Evolutionary conservation across 2,888 invertebrate genomes (phyloP).

Genomic region (Drosophila kanekoi): DNA sequence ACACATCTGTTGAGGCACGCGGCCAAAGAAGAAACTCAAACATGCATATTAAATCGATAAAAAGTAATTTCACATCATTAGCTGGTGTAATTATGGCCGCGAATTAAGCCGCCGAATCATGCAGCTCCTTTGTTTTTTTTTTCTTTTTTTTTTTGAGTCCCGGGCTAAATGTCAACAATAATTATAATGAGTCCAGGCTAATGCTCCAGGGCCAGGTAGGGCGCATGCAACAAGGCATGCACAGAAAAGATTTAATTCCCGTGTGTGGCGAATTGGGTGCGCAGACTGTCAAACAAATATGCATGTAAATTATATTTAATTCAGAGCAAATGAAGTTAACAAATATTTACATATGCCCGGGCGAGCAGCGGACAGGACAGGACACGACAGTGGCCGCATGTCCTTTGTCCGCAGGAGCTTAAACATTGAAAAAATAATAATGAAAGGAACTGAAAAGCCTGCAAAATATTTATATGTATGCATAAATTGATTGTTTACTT

Average conservation of each 20-base stretch:
- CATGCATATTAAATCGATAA: slow-evolving; percentile 54
- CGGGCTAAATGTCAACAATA: slow-evolving; percentile 72
- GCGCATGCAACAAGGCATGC: slow-evolving; percentile 62
- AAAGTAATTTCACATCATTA: slow-evolving; percentile 71
- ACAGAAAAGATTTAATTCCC: slow-evolving; percentile 26
- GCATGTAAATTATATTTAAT: slow-evolving; percentile 81
- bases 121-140: slow-evolving; percentile 3
- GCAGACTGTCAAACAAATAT: slow-evolving; percentile 66
- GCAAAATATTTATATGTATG: slow-evolving; percentile 62
- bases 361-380: slow-evolving; percentile 9
- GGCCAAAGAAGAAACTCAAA: slow-evolving; percentile 12
- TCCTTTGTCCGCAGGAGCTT: slow-evolving; percentile 34
- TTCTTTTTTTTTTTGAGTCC: slow-evolving; percentile 21
- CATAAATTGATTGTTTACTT: slow-evolving; percentile 79
- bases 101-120: slow-evolving; percentile 45
- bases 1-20: slow-evolving; percentile 13
- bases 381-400: slow-evolving; percentile 5
- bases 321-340: slow-evolving; percentile 81
- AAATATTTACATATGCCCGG: slow-evolving; percentile 72
- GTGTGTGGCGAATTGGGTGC: slow-evolving; percentile 32
- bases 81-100: slow-evolving; percentile 65
- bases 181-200: slow-evolving; percentile 65
- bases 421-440: slow-evolving; percentile 44
- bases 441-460: slow-evolving; percentile 24
- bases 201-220: slow-evolving; percentile 27